A percentile compares a stretch with the other conserved stretches of the same genome.
Conservation (phyloP, 2,797 vertebrate species). For the Microchirus variegatus region DNA sequence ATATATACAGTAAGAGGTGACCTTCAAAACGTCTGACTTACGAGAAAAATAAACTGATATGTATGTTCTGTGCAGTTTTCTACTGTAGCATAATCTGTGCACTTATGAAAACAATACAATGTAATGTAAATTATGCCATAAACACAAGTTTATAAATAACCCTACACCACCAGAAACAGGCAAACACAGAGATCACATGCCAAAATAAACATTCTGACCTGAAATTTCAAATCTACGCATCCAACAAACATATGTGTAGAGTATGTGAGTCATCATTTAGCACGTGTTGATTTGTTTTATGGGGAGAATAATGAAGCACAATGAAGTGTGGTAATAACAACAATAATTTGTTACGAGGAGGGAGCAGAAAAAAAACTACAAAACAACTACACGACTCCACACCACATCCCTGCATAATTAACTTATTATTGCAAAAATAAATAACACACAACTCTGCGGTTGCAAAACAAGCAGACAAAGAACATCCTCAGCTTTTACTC, state of each 20-base stretch:
- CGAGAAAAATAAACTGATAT: too few species aligned
- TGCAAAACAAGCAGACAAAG: neutral
- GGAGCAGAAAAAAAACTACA: conserved; percentile 7
- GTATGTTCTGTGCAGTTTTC: too few species aligned
- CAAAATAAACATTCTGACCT: too few species aligned
- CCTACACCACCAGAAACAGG: too few species aligned
- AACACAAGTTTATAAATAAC: conserved; percentile 68
- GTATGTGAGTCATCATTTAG: neutral
- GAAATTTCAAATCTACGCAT: neutral
- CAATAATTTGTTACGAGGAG: conserved; percentile 1
- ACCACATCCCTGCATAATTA: neutral
- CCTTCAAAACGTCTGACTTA: too few species aligned
- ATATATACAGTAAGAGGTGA: too few species aligned
- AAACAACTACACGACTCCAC: neutral
- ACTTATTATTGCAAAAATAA: neutral
- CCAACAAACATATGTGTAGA: too few species aligned
- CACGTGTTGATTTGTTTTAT: neutral
- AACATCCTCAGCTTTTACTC: neutral
- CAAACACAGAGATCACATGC: too few species aligned
- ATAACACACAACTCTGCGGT: neutral
- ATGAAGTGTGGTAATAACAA: neutral
- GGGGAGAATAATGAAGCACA: neutral
- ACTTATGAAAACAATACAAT: too few species aligned
- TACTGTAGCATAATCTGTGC: too few species aligned
- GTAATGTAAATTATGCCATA: conserved; percentile 39